Evolutionary conservation across 2,888 invertebrate species (phyloP), one percentile per base, ranked within the genome.

Genomic region (Drosophila neonasuta): DNA sequence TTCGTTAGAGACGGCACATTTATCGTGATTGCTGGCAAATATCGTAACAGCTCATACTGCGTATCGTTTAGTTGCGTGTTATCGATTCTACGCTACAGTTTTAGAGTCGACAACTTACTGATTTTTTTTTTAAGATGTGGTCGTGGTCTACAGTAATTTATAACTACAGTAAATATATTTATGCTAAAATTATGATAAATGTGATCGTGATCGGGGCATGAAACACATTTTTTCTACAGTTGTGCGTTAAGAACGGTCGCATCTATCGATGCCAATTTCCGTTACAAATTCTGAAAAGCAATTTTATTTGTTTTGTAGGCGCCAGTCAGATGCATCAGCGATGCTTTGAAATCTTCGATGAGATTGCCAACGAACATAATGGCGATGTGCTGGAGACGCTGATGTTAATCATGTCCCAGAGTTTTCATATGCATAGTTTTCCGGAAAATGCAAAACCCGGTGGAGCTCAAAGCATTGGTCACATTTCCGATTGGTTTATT

Each of bases 401-500:
- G 0, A 76, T 87, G 57, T 82, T 90, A 42, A 81, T 91, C 5
- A 86, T 91, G 89, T 82, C 85, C n/a, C 86, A 88, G 74, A 89
- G 89, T 0, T 84, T 88, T 48, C 85, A 83, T 9, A 81, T 91
- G 62, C 90, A 91, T 50, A 82, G 87, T 2, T 88, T 85, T 39
- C 66, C 85, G 5, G 76, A 88, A 5, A 83, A 77, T 55, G 79
- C 89, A 2, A 87, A 68, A 15, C 57, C 52, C 7, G n/a, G 32
- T 9, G 77, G 72, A 1, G 67, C 74, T 0, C 76, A 79, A 46
- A 77, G 62, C 20, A 88, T 88, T 10, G 90, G 90, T 11, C 90
- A 91, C 59, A 90, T 91, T 7, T 90, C 90, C 0, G 90, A 90
- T 71, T 91, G 91, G 90, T 90, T 90, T 61, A 88, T 90, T 0